Conservation (phyloP, 2,797 vertebrate species). For the Cheracebus regulus region DNA sequence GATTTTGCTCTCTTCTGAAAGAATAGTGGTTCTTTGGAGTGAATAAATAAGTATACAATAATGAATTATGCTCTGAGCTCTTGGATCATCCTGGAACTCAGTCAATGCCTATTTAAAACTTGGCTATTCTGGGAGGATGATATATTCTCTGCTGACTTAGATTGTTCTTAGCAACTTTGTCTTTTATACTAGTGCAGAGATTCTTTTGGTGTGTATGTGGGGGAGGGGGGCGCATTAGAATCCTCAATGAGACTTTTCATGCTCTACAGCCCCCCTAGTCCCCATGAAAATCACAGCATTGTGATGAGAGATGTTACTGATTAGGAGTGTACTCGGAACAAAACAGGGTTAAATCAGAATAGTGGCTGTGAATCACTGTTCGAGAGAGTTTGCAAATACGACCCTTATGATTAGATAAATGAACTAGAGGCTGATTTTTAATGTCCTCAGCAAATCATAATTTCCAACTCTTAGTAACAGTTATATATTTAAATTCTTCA, state of each 20-base stretch:
- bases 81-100: constrained; percentile 52
- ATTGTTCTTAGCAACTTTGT: constrained; percentile 65
- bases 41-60: constrained; percentile 22
- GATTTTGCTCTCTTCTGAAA: constrained; percentile 40
- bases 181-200: constrained; percentile 7
- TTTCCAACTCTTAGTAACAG: neutral
- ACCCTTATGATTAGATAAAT: neutral
- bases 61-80: constrained; percentile 33
- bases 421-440: neutral
- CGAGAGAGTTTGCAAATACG: neutral
- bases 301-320: neutral
- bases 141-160: constrained; percentile 49
- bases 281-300: neutral
- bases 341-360: neutral
- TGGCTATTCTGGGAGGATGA: constrained; percentile 53
- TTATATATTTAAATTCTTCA: constrained; percentile 28
- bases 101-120: constrained; percentile 69
- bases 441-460: constrained; percentile 10
- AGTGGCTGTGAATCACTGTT: neutral
- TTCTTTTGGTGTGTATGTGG: neutral
- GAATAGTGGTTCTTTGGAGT: constrained; percentile 7
- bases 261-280: neutral
- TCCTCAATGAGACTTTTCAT: neutral
- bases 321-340: neutral
- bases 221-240: neutral